Evolutionary conservation across 2,113 vertebrate species (phyloP).

Genomic region (Sinosuthora webbiana): DNA sequence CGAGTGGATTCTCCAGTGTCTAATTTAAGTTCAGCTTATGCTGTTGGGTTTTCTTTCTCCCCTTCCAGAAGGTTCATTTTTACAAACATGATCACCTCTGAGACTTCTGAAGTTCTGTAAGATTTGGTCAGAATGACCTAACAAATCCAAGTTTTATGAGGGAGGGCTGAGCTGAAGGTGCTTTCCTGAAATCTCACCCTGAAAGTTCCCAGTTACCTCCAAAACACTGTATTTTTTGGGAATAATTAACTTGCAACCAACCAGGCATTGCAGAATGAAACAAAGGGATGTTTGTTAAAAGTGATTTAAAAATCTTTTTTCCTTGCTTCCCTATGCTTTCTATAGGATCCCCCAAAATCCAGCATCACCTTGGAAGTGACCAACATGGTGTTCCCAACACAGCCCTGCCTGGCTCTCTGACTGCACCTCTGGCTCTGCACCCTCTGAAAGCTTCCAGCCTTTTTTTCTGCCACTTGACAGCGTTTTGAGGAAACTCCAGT

Average conservation of each 20-base stretch:
- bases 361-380: background rate
- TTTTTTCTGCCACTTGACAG: background rate
- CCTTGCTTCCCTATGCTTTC: fast-evolving
- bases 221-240: background rate
- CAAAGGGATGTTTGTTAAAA: background rate
- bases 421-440: background rate
- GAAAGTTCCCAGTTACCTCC: background rate
- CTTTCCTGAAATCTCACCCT: background rate
- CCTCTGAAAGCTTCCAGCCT: background rate
- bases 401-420: background rate
- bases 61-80: background rate
- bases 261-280: background rate
- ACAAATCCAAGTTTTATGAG: background rate
- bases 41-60: background rate
- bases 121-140: background rate
- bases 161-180: background rate
- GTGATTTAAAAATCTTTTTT: background rate
- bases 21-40: background rate
- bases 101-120: background rate
- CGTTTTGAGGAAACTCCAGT: background rate
- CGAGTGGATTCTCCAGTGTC: background rate
- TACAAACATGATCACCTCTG: background rate
- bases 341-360: background rate
- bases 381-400: fast-evolving
- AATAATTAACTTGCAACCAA: background rate